These are phyloP conservation scores for Agriotes lineatus DNA, from an alignment of 2,888 invertebrate species.

Conservation along the genomic window DNA sequence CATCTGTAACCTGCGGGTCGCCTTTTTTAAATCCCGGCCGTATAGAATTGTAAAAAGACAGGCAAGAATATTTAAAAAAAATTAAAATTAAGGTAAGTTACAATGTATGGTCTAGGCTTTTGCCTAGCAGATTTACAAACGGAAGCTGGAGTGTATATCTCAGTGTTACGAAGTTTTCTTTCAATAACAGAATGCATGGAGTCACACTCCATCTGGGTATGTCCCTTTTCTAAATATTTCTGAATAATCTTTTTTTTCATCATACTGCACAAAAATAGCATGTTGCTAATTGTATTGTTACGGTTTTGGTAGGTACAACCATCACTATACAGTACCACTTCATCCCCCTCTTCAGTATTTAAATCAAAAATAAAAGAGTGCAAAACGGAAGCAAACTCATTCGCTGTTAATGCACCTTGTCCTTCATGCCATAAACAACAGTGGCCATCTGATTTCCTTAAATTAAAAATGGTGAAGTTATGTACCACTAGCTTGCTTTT, in stretches of 20 bases:
- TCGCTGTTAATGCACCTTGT: too few species aligned
- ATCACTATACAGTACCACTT: too few species aligned
- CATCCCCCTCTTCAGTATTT: too few species aligned
- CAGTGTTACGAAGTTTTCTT: background rate
- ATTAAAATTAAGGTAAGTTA: background rate
- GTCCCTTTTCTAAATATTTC: too few species aligned
- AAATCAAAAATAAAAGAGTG: too few species aligned
- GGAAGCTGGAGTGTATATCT: conserved; percentile 4
- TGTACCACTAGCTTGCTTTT: conserved; percentile 33
- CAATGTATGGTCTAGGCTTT: background rate
- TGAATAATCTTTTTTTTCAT: too few species aligned
- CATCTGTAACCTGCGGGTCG: background rate
- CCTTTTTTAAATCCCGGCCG: conserved; percentile 1
- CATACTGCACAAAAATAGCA: too few species aligned
- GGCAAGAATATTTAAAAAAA: background rate
- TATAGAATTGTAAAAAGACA: background rate
- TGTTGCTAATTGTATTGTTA: too few species aligned
- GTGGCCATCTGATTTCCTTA: too few species aligned
- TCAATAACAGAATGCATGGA: conserved; percentile 32
- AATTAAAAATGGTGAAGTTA: conserved; percentile 46
- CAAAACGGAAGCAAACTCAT: too few species aligned
- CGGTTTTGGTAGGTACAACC: too few species aligned
- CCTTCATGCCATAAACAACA: too few species aligned
- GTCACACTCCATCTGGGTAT: conserved; percentile 32
- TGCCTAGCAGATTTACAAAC: background rate